Evolutionary conservation across 2,888 invertebrate genomes (phyloP).

Genomic region (Sipha maydis): DNA sequence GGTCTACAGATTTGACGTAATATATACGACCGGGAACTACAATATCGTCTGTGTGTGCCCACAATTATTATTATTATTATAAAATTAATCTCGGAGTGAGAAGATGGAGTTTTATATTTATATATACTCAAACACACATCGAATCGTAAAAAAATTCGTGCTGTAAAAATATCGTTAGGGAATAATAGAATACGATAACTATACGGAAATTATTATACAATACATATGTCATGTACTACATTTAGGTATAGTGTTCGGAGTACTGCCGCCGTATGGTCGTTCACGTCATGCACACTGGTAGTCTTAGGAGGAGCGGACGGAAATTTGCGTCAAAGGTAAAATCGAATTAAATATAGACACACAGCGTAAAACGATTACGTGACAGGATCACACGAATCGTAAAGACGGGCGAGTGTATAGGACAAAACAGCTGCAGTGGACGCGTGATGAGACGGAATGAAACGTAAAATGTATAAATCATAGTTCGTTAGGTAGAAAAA

Average conservation of each 20-base stretch:
- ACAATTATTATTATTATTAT: background rate
- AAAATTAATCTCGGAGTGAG: background rate
- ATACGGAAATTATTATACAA: conserved; percentile 10
- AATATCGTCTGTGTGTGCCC: background rate
- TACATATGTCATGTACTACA: background rate
- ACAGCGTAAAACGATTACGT: background rate
- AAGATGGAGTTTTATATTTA: too few relatives aligned
- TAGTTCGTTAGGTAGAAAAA: background rate
- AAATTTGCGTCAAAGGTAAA: background rate
- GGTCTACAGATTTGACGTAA: too few relatives aligned
- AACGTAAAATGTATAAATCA: background rate
- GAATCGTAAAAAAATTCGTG: background rate
- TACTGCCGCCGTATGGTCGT: too few relatives aligned
- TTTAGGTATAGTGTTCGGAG: background rate
- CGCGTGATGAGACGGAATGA: background rate
- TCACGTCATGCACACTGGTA: too few relatives aligned
- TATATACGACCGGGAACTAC: background rate
- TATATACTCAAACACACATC: too few relatives aligned
- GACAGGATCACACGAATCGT: background rate
- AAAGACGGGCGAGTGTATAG: background rate
- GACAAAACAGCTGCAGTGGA: background rate
- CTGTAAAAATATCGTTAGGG: background rate
- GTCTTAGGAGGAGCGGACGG: background rate
- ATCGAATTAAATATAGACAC: background rate
- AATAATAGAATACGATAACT: too few relatives aligned